phyloP scores from a whole-genome alignment of 1,140 invertebrate species.

The Schlechtendalia chinensis region DNA sequence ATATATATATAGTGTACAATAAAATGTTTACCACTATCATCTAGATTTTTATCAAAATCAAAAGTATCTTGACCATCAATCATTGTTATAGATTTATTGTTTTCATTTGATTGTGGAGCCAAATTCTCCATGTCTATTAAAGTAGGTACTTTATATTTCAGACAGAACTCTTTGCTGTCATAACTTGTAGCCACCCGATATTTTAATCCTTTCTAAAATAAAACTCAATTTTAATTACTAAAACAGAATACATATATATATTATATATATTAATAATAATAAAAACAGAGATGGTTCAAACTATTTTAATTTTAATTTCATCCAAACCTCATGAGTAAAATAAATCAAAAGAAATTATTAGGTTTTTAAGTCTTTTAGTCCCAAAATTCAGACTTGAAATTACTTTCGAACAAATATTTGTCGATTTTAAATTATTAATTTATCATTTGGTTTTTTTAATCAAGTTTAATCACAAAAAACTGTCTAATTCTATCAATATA shows the following conservation, averaged over 20 bases:
- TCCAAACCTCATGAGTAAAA: too few species aligned
- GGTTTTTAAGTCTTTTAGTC: too few species aligned
- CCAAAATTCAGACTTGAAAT: too few species aligned
- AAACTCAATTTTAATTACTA: conserved; percentile 55
- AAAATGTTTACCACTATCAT: conserved; percentile 33
- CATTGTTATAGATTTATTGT: conserved; percentile 35
- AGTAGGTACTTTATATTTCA: conserved; percentile 62
- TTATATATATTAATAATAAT: conserved; percentile 54
- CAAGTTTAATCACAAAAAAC: too few species aligned
- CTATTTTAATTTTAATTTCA: too few species aligned
- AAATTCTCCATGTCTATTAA: conserved; percentile 62
- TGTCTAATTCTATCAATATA: too few species aligned
- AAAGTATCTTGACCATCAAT: conserved; percentile 34
- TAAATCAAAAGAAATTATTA: too few species aligned
- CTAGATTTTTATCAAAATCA: conserved; percentile 50
- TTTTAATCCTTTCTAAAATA: conserved; percentile 69
- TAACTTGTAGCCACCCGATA: conserved; percentile 89
- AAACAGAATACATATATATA: conserved; percentile 50
- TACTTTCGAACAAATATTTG: too few species aligned
- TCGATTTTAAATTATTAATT: too few species aligned
- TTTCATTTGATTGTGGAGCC: conserved; percentile 53
- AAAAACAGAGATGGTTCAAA: too few species aligned
- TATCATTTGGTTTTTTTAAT: too few species aligned
- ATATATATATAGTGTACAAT: background rate
- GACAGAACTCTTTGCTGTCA: conserved; percentile 90